Evolutionary conservation across 2,113 vertebrate genomes (phyloP), one percentile per base, ranked within the genome.

Genomic region (Dicrurus megarhynchus): DNA sequence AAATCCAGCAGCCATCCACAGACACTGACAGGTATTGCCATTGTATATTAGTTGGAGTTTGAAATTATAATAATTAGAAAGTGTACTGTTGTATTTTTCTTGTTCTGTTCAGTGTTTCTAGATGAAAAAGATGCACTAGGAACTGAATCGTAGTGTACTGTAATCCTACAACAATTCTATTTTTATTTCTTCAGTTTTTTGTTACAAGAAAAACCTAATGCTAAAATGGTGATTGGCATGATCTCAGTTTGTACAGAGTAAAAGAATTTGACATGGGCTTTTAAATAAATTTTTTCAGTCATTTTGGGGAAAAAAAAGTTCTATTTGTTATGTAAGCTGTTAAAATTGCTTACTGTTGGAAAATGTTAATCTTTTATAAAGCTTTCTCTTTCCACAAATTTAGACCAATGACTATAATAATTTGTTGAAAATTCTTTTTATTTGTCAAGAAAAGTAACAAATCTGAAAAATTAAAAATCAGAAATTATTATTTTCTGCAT

Each of bases 1-100:
- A 97, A 97, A 98, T 98, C 84, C 97, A 98, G 89, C 97, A 98
- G 61, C 96, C 96, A 88, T 97, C 97, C 94, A 97, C 97, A 95
- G 97, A 98, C 81, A 97, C 96, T 84, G 97, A 98, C 97, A 98
- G 97, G 97, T 98, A 98, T 96, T 96, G 74, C 75, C 44, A 41
- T 63, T 89, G 71, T 91, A 21, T 89, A 75, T 87, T 96, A 94
- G 78, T 75, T 95, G 56, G 21, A 91, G 39, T 84, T 94, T 94
- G 68, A 90, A 87, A 49, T 90, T 10, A 75, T 37, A 53, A 35
- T 70, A 32, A 56, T 52, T 97, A 96, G 90, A 90, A 84, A 75
- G 56, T 87, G 60, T 79, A 55, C n/a, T 5, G 10, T 73, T 96
- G 81, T 87, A 75, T 75, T 95, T 87, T 85, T 83, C 28, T 91